phyloP scores from a whole-genome alignment of 1,140 invertebrate genomes.

The Drosophila hydei region DNA sequence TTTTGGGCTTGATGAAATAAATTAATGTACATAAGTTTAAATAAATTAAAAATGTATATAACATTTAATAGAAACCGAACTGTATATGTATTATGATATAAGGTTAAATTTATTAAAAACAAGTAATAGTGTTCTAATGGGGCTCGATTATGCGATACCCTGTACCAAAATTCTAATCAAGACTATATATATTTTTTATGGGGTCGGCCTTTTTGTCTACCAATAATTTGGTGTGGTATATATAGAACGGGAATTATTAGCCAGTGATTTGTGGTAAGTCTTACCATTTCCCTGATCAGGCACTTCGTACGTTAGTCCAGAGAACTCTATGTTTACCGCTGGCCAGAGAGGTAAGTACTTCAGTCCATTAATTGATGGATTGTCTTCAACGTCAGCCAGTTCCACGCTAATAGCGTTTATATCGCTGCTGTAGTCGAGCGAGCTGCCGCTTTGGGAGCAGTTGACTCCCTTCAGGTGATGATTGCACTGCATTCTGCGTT shows the following conservation, averaged over 20 bases:
- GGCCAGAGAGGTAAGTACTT: slow-evolving; percentile 87
- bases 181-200: no score
- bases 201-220: no score
- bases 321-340: slow-evolving; percentile 89
- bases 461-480: slow-evolving; percentile 7
- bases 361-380: slow-evolving; percentile 72
- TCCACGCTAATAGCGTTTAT: slow-evolving; percentile 76
- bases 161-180: no score
- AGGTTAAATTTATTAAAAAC: no score
- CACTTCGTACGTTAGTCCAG: slow-evolving; percentile 88
- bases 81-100: no score
- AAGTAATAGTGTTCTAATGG: no score
- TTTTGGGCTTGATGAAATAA: slow-evolving; percentile 37
- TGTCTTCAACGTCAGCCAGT: slow-evolving; percentile 51
- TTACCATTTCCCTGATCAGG: slow-evolving; percentile 84
- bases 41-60: not conserved
- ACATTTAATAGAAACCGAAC: not conserved
- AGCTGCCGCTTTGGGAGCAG: slow-evolving; percentile 60
- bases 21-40: slow-evolving; percentile 57
- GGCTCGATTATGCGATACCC: no score
- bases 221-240: no score
- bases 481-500: slow-evolving; percentile 40
- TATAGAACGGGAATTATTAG: no score
- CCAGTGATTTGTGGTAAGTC: no score
- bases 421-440: slow-evolving; percentile 75